Evolutionary conservation across 2,797 vertebrate species (phyloP).

Genomic region (Aeoliscus strigatus): DNA sequence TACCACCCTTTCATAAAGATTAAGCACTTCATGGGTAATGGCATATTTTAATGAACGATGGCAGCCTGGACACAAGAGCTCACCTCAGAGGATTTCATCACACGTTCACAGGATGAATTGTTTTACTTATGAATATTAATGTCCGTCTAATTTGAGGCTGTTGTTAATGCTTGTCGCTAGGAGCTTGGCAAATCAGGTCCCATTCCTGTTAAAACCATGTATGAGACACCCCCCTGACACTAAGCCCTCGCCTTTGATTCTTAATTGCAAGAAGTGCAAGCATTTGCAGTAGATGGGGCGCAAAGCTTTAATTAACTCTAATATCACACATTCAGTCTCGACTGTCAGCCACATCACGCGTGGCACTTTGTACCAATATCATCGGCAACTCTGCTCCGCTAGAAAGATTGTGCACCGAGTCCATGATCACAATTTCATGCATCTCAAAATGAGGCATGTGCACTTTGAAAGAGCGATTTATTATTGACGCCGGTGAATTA

Average conservation of each 20-base stretch:
- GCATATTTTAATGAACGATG: conserved; percentile 79
- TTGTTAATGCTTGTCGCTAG: conserved; percentile 85
- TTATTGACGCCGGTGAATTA: conserved; percentile 67
- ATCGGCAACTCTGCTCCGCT: conserved; percentile 64
- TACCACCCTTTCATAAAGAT: conserved; percentile 72
- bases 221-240: conserved; percentile 83
- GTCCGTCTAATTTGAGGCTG: conserved; percentile 82
- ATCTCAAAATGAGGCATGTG: conserved; percentile 72
- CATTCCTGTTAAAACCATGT: conserved; percentile 82
- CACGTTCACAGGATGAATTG: conserved; percentile 79
- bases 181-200: conserved; percentile 82
- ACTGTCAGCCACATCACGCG: conserved; percentile 79
- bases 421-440: conserved; percentile 79
- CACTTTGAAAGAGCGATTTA: conserved; percentile 56
- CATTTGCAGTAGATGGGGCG: conserved; percentile 80
- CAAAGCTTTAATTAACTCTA: conserved; percentile 88
- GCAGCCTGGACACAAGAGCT: conserved; percentile 72
- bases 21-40: conserved; percentile 80
- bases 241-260: conserved; percentile 85
- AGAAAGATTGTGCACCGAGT: conserved; percentile 73
- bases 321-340: conserved; percentile 82
- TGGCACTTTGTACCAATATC: conserved; percentile 73
- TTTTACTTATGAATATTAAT: conserved; percentile 89
- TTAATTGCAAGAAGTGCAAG: conserved; percentile 85
- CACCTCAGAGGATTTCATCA: conserved; percentile 80